phyloP scores from a whole-genome alignment of 2,797 vertebrate genomes.

The Pipistrellus pygmaeus region DNA sequence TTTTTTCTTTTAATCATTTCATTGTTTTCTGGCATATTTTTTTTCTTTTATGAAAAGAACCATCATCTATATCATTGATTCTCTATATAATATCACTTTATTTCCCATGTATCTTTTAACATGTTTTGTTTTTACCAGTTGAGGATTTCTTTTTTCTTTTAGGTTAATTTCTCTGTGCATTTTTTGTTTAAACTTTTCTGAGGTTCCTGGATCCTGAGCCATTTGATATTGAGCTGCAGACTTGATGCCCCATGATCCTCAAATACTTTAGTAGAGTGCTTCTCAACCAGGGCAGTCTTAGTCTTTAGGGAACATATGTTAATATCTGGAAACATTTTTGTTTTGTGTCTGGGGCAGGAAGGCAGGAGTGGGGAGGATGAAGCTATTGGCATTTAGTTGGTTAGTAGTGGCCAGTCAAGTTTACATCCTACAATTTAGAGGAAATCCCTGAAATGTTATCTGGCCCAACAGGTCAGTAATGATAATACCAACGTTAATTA shows the following conservation, averaged over 20 bases:
- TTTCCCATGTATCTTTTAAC: background rate
- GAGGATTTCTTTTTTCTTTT: background rate
- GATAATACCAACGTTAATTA: background rate
- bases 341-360: background rate
- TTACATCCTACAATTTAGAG: background rate
- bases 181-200: background rate
- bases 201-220: background rate
- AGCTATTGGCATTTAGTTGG: background rate
- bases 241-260: background rate
- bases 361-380: fast-evolving
- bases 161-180: background rate
- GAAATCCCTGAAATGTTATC: background rate
- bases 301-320: background rate
- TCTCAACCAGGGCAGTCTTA: background rate
- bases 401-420: background rate
- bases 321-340: background rate
- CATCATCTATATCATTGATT: background rate
- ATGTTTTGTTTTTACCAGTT: background rate
- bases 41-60: background rate
- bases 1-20: background rate
- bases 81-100: background rate
- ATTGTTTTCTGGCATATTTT: background rate
- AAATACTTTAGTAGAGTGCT: background rate
- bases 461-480: background rate
- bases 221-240: background rate